Evolutionary conservation across 2,888 invertebrate species (phyloP).

Genomic region (Hemaris fuciformis): DNA sequence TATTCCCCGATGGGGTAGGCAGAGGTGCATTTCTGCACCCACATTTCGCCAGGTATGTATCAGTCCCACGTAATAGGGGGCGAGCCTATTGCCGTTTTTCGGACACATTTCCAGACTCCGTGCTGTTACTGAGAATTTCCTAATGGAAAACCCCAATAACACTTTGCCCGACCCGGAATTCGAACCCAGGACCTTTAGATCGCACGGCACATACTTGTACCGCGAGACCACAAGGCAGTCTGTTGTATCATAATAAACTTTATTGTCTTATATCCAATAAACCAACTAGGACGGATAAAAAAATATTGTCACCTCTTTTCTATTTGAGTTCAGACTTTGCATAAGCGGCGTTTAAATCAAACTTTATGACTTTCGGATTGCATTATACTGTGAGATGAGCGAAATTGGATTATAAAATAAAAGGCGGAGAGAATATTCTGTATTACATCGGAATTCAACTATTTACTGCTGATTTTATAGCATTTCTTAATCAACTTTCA

Average conservation of each 20-base stretch:
- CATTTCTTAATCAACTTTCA: constrained; percentile 1
- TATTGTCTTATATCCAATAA: not conserved
- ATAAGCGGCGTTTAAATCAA: constrained; percentile 49
- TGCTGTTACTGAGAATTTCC: too few species aligned
- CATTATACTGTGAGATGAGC: constrained; percentile 54
- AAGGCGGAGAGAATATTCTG: constrained; percentile 17
- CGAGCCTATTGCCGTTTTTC: too few species aligned
- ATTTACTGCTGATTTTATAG: constrained; percentile 1
- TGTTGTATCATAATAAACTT: not conserved
- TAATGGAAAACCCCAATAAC: too few species aligned
- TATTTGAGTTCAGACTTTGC: constrained; percentile 37
- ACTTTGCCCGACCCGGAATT: too few species aligned
- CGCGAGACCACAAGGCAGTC: too few species aligned
- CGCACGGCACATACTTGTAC: too few species aligned
- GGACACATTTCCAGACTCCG: too few species aligned
- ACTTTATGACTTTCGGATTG: constrained; percentile 50
- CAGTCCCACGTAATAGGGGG: too few species aligned
- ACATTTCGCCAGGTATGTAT: too few species aligned
- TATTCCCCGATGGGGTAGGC: too few species aligned
- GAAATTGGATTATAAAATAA: constrained; percentile 44
- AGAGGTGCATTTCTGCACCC: too few species aligned
- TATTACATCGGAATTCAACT: not conserved
- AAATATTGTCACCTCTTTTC: constrained; percentile 30
- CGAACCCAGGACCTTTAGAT: too few species aligned
- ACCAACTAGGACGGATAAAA: constrained; percentile 4